phyloP scores from a whole-genome alignment of 2,113 vertebrate species.

The Poeciliopsis occidentalis region DNA sequence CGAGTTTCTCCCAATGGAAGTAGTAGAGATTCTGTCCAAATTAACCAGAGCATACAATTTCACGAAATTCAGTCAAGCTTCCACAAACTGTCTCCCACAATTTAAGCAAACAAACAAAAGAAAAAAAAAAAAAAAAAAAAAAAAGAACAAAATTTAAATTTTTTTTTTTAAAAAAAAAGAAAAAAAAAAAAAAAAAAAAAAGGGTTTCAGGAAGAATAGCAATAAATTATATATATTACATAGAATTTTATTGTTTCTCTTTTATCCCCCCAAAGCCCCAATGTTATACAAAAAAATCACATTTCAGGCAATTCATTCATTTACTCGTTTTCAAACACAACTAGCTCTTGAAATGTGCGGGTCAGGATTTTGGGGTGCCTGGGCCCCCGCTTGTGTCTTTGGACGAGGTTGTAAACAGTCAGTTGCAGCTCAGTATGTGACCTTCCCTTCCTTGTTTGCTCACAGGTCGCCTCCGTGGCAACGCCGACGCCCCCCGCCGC shows the following conservation, averaged over 20 bases:
- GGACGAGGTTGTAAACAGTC: conserved; percentile 63
- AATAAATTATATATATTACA: conserved; percentile 81
- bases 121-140: too few relatives aligned
- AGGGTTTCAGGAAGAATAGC: conserved; percentile 62
- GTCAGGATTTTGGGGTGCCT: conserved; percentile 21
- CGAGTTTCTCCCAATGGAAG: background rate
- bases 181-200: conserved; percentile 12
- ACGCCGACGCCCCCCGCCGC: conserved; percentile 9
- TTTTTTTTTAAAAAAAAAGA: background rate
- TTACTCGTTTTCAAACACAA: conserved; percentile 52
- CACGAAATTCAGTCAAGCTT: conserved; percentile 50
- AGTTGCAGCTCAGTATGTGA: conserved; percentile 37
- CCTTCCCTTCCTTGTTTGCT: conserved; percentile 23
- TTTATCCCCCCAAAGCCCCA: conserved; percentile 9
- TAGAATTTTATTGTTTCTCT: conserved; percentile 64
- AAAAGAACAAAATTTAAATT: conserved; percentile 37
- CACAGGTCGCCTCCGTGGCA: conserved; percentile 28
- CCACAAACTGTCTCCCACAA: conserved; percentile 52
- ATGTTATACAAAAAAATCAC: conserved; percentile 69
- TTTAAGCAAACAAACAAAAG: conserved; percentile 40
- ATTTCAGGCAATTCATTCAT: conserved; percentile 63
- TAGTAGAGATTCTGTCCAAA: conserved; percentile 14
- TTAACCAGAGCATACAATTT: conserved; percentile 40
- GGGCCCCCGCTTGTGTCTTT: conserved; percentile 43
- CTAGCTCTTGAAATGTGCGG: conserved; percentile 37